phyloP scores from a whole-genome alignment of 2,888 invertebrate genomes.

The Leptinotarsa rubiginosa region DNA sequence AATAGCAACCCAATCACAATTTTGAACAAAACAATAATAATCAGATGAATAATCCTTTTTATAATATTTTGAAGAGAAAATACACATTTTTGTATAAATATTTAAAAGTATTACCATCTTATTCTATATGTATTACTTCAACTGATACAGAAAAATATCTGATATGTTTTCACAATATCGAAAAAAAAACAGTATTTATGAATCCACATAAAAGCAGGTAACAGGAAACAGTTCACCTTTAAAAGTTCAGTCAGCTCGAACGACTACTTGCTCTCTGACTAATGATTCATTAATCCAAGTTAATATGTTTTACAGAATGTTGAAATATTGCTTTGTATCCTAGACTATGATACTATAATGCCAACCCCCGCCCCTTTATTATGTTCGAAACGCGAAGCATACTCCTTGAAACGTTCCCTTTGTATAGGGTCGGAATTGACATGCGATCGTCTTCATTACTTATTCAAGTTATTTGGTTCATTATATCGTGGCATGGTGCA shows the following conservation, averaged over 20 bases:
- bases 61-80: too few relatives aligned
- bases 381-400: constrained; percentile 13
- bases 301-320: constrained; percentile 3
- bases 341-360: constrained; percentile 15
- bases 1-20: too few relatives aligned
- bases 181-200: too few relatives aligned
- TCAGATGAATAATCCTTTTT: too few relatives aligned
- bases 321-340: constrained; percentile 15
- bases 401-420: constrained; percentile 28
- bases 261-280: neutral
- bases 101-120: too few relatives aligned
- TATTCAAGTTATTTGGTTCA: constrained; percentile 54
- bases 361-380: constrained; percentile 11
- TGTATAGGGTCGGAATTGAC: constrained; percentile 49
- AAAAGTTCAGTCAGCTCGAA: neutral
- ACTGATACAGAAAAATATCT: too few relatives aligned
- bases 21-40: too few relatives aligned
- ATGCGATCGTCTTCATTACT: constrained; percentile 55
- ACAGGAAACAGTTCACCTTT: too few relatives aligned
- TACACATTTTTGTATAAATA: too few relatives aligned
- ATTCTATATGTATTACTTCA: too few relatives aligned
- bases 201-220: too few relatives aligned
- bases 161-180: too few relatives aligned
- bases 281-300: neutral
- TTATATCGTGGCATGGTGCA: constrained; percentile 49